A percentile compares a stretch with the other conserved stretches of the same genome.
These are phyloP conservation scores for Clamator glandarius DNA, from an alignment of 2,797 vertebrate genomes.

Conservation along the genomic window DNA sequence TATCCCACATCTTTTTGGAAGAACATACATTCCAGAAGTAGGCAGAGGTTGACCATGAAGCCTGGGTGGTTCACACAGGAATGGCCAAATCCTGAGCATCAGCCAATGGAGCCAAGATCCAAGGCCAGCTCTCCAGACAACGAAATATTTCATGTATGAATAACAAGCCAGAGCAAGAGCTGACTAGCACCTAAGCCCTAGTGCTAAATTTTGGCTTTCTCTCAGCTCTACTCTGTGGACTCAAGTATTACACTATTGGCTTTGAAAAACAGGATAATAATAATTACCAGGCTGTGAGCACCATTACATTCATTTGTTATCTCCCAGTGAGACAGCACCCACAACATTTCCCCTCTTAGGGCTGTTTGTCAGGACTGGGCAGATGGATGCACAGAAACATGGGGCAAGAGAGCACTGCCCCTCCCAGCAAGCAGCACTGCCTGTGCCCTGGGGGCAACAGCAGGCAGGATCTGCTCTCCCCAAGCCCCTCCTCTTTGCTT, in stretches of 20 bases:
- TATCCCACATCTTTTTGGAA: neutral
- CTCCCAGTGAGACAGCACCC: neutral
- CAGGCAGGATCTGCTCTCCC: neutral
- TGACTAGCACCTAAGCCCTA: neutral
- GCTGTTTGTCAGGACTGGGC: neutral
- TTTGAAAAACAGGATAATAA: neutral
- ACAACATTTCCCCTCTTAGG: neutral
- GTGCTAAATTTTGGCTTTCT: neutral
- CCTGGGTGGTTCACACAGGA: neutral
- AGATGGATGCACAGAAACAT: fast-evolving
- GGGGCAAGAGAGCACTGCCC: neutral
- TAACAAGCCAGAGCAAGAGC: neutral
- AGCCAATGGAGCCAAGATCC: fast-evolving
- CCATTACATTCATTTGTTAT: neutral
- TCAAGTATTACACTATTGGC: neutral
- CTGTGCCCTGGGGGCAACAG: neutral
- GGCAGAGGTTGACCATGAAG: neutral
- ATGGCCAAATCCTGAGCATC: neutral
- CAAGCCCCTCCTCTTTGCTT: neutral
- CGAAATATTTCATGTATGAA: neutral
- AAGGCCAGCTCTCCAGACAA: neutral
- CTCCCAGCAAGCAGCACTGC: no score
- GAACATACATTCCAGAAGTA: neutral
- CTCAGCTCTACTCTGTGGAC: neutral
- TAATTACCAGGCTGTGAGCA: neutral